A percentile compares a stretch with the other conserved stretches of the same genome.
Evolutionary conservation across 2,888 invertebrate species (phyloP).

Genomic region (Hermodice carunculata): DNA sequence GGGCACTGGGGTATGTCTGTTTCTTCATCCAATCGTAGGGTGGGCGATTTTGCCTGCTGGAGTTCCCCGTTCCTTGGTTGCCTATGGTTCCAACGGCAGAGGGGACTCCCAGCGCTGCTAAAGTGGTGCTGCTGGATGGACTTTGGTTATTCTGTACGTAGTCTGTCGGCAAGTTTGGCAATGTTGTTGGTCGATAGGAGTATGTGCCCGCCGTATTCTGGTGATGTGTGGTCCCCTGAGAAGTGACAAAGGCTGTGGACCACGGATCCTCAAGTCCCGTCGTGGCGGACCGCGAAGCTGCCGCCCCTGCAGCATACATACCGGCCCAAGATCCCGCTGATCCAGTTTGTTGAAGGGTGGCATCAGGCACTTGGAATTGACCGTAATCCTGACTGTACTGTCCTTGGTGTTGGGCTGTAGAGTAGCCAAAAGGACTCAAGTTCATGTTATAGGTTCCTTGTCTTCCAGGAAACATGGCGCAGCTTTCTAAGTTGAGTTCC

Average conservation of each 20-base stretch:
- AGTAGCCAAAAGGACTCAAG: constrained; percentile 6
- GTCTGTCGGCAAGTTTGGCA: constrained; percentile 11
- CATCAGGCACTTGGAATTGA: neutral
- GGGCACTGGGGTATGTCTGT: constrained; percentile 47
- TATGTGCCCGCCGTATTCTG: too few species aligned
- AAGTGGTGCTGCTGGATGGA: neutral
- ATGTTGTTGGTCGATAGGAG: neutral
- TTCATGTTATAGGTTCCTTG: constrained; percentile 3
- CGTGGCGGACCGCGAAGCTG: too few species aligned
- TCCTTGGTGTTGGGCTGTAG: constrained; percentile 1
- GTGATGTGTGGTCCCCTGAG: too few species aligned
- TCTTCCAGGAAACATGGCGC: constrained; percentile 11
- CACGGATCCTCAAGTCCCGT: too few species aligned
- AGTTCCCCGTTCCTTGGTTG: too few species aligned
- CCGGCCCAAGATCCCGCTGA: constrained; percentile 2
- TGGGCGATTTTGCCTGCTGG: constrained; percentile 35
- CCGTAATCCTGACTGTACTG: neutral
- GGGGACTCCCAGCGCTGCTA: neutral
- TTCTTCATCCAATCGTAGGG: constrained; percentile 66
- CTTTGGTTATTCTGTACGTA: too few species aligned
- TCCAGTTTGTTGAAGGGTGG: neutral
- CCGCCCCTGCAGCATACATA: too few species aligned
- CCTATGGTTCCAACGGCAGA: neutral
- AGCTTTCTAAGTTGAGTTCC: constrained; percentile 12
- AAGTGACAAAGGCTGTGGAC: too few species aligned